Conservation (phyloP, 2,113 vertebrate genomes). For the Apeltes quadracus region DNA sequence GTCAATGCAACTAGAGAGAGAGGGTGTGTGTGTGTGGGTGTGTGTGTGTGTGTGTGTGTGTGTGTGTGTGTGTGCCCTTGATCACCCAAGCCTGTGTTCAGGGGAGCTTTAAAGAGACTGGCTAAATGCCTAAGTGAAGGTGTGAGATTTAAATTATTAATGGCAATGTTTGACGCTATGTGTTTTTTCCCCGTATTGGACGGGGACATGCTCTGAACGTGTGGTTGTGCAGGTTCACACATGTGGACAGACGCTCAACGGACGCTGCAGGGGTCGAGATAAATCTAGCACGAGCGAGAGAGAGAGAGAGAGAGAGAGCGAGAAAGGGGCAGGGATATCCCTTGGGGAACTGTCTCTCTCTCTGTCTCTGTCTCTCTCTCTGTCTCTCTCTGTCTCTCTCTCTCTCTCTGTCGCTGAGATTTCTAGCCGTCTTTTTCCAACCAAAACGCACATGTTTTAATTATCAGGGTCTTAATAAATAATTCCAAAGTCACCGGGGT, state of each 20-base stretch:
- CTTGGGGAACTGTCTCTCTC: slow-evolving; percentile 54
- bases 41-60: not conserved
- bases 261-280: slow-evolving; percentile 61
- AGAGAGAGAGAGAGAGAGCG: slow-evolving; percentile 29
- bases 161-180: slow-evolving; percentile 28
- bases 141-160: slow-evolving; percentile 60
- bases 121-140: slow-evolving; percentile 38
- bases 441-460: slow-evolving; percentile 77
- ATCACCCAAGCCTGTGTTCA: slow-evolving; percentile 11
- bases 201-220: not conserved
- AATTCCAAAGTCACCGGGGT: slow-evolving; percentile 73
- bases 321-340: slow-evolving; percentile 33
- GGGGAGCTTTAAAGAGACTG: slow-evolving; percentile 29
- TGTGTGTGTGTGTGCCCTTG: not conserved
- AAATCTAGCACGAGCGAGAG: slow-evolving; percentile 55
- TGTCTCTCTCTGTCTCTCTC: slow-evolving; percentile 10
- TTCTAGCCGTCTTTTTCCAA: slow-evolving; percentile 63
- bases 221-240: not conserved
- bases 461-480: slow-evolving; percentile 77
- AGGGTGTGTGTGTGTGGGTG: not conserved
- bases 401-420: slow-evolving; percentile 54
- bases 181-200: not conserved
- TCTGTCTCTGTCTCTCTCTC: slow-evolving; percentile 42
- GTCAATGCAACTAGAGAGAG: not conserved
- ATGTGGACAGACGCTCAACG: slow-evolving; percentile 49